Evolutionary conservation across 2,797 vertebrate genomes (phyloP), one percentile per base, ranked within the genome.

Genomic region (Hylomyscus alleni): DNA sequence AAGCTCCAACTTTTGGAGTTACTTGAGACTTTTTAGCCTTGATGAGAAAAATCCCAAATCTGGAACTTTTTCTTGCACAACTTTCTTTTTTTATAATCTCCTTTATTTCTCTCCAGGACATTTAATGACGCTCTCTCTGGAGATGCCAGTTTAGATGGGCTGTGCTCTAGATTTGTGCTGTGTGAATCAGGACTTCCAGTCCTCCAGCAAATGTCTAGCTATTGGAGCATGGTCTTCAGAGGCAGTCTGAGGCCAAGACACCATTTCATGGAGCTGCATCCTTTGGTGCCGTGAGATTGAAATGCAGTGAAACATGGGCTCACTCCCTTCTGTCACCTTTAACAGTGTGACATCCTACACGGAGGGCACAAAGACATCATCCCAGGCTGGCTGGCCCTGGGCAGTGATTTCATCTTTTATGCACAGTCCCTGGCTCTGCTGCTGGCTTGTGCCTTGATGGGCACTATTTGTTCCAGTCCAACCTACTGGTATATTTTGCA

Each of bases 401-500:
- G 40, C 34, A 56, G 19, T 10, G 10, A 91, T 81, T 73, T 87
- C 15, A 15, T 40, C 29, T 37, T 69, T 37, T 54, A 37, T 31
- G 29, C 8, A 6, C 3, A 20, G 83, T 29, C 40, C 75, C 52
- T 69, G 50, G 8, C 19, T 47, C 26, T 77, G 73, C 15, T 56
- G 73, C 50, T 80, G 44, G 3, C 50, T n/a, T 89, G 91, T 54
- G 75, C 5, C 19, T 26, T 10, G 6, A 20, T 86, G 17, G 31
- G 26, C 0, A n/a, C 26, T 26, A 26, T 4, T 47, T 20, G 37
- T 40, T 94, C 37, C 10, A 22, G 58, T 4, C 20, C 9, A 54
- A 13, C 40, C 75, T 10, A 12, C 13, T 17, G 34, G 44, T 8
- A 1, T 4, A n/a, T 54, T 52, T 34, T 14, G 0, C 1, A 0